phyloP scores from a whole-genome alignment of 2,888 invertebrate genomes.

The Eupithecia abbreviata region DNA sequence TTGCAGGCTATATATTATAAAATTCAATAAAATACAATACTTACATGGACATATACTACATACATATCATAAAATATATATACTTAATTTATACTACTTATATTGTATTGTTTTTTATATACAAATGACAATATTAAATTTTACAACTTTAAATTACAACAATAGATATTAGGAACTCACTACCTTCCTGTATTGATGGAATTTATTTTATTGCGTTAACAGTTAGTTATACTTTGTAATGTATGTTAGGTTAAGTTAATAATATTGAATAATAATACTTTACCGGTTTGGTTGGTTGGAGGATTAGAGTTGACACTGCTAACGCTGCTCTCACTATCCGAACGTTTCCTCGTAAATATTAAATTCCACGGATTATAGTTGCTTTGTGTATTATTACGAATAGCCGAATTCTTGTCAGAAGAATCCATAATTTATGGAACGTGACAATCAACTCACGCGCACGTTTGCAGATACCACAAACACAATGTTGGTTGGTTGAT shows the following conservation, averaged over 20 bases:
- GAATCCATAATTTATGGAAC: constrained; percentile 63
- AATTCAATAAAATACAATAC: too few species aligned
- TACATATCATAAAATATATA: too few species aligned
- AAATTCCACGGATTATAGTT: constrained; percentile 76
- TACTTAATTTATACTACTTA: too few species aligned
- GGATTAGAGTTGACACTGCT: constrained; percentile 68
- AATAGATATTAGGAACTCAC: background rate
- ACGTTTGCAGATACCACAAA: constrained; percentile 63
- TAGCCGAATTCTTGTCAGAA: constrained; percentile 58
- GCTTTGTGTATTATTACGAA: constrained; percentile 56
- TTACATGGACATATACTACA: too few species aligned
- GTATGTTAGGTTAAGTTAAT: background rate
- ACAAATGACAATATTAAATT: too few species aligned
- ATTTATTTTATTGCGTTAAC: background rate
- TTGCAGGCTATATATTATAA: too few species aligned
- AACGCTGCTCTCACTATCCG: constrained; percentile 76
- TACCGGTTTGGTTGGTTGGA: constrained; percentile 68
- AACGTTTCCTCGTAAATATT: constrained; percentile 72
- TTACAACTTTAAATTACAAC: too few species aligned
- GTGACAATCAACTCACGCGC: constrained; percentile 54
- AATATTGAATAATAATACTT: constrained; percentile 36
- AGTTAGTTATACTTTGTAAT: background rate
- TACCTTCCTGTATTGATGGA: background rate
- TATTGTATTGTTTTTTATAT: too few species aligned
- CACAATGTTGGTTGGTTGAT: constrained; percentile 61